Base-by-base conservation (phyloP, 2,888 invertebrate species). In the Folsomia candida region DNA sequence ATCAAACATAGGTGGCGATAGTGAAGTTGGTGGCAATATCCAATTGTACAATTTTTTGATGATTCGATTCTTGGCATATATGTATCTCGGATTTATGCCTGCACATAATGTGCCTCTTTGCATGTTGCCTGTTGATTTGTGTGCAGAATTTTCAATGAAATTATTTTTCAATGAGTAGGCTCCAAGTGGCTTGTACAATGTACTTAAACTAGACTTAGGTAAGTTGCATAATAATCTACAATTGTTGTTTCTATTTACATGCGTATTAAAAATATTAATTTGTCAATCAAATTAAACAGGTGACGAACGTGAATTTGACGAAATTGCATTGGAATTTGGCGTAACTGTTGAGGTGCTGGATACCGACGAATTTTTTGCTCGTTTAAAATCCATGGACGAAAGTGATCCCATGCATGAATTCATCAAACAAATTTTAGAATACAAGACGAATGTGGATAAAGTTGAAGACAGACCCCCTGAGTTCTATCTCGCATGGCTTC, bases 61-160 rank as follows among this genome's bases (percentile, higher is more conserved):
- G 28, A 22, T 47, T 1, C 9, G 61, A 18, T 27, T 24, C 18
- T n/a, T 70, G 22, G 51, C 62, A 14, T 60, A 28, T 61, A 3
- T 70, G 47, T 54, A 66, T 11, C 20, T 61, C 25, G 66, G 61
- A 51, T 26, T n/a, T 1, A 66, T 70, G 60, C 66, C 51, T n/a
- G 24, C 29, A 1, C n/a, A 11, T n/a, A 28, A n/a, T n/a, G 14
- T 47, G 1, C 59, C 26, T 1, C 14, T 65, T 1, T 57, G 57
- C 9, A 2, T 51, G 2, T 14, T 70, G 22, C 4, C 70, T 1
- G 58, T 63, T 2, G 58, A 66, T 25, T 6, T 26, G 1, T 59
- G 51, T 51, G 63, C 70, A 1, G 65, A 63, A 26, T 26, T 77
- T 26, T 64, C 72, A 0, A n/a, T 64, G n/a, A 61, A 70, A n/a